These are phyloP conservation scores for Pristionchus entomophagus DNA, from an alignment of 2,888 invertebrate genomes.

Conservation along the genomic window DNA sequence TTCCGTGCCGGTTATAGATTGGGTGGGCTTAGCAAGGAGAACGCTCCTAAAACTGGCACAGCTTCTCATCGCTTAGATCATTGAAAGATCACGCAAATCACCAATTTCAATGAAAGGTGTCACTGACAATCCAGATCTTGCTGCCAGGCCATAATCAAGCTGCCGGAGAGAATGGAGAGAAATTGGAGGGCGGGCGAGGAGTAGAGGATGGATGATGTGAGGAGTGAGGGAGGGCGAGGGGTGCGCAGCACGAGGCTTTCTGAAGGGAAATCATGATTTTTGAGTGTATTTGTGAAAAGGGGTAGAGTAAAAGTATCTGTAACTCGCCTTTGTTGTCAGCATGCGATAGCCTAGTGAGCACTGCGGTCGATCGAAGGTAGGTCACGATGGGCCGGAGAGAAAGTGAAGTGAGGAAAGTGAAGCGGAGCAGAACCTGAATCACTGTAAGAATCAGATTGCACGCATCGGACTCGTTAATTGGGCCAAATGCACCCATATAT, in stretches of 20 bases:
- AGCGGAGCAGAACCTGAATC: neutral
- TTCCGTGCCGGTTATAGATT: no score
- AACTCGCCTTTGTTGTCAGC: neutral
- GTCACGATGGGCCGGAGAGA: neutral
- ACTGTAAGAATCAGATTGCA: no score
- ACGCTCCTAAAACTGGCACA: no score
- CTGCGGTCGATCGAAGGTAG: neutral
- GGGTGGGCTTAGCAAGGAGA: no score
- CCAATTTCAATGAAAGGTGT: no score
- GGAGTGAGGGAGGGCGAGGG: neutral
- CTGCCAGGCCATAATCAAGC: neutral
- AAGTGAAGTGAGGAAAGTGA: slow-evolving; percentile 8
- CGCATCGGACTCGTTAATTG: no score
- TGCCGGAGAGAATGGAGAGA: neutral
- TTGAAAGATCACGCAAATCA: no score
- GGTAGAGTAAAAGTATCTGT: neutral
- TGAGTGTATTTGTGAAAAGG: neutral
- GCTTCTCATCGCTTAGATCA: no score
- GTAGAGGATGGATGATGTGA: neutral
- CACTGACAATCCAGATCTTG: neutral
- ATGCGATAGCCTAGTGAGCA: neutral
- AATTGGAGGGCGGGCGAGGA: neutral
- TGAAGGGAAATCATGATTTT: no score
- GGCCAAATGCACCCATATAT: no score
- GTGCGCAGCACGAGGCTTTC: neutral